Evolutionary conservation across 2,797 vertebrate genomes (phyloP), one percentile per base, ranked within the genome.

Genomic region (Miichthys miiuy): DNA sequence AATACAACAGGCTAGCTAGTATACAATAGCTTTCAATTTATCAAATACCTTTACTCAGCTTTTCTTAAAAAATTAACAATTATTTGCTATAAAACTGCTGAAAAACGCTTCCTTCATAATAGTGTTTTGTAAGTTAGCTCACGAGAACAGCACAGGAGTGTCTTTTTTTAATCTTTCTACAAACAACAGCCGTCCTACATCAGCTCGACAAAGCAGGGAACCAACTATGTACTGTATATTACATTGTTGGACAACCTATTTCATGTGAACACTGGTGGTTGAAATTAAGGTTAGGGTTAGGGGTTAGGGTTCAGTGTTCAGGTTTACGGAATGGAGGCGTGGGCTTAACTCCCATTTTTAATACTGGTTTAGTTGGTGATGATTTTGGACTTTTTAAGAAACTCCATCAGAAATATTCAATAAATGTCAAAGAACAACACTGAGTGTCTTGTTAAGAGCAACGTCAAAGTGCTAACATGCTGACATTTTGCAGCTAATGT

Each of bases 41-140:
- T 67, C 50, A 63, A 63, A 79, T 46, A 72, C 47, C 68, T 69
- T 65, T 18, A 47, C 20, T 73, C 23, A 44, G 20, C 14, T 25
- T 63, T n/a, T 20, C 12, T 12, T 34, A 54, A 63, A 51, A 51
- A 61, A 64, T 38, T 38, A 9, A 38, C 34, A 64, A 60, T 14
- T 0, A 25, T 58, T 27, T 44, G 0, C 64, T 54, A 17, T 63
- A 47, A 57, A 70, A 57, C 21, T 21, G 17, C 7, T 38, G 18
- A 52, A 42, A 71, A 57, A 41, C 2, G 7, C 5, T 64, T 64
- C 47, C 44, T 67, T 57, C 67, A 42, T 46, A 27, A 3, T 58
- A 34, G 4, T 50, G 38, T n/a, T 62, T 57, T 50, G 12, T 6
- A 41, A 38, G 34, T 46, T 18, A 9, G 12, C 44, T 64, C 41